Evolutionary conservation across 2,113 vertebrate species (phyloP).

Genomic region (Ivindomyrus marchei): DNA sequence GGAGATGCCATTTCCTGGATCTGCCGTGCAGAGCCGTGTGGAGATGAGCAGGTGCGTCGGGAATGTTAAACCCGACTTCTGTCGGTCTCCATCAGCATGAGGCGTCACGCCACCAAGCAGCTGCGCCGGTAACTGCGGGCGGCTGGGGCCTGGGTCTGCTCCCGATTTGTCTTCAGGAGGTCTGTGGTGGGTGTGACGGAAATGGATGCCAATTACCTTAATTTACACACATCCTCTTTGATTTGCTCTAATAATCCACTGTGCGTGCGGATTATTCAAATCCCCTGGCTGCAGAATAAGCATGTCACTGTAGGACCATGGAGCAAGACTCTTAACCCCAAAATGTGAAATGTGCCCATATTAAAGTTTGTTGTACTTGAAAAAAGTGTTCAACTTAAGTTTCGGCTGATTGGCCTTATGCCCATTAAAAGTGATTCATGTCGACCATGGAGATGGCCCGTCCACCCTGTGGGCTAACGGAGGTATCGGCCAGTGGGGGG

Average conservation of each 20-base stretch:
- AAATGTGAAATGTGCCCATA: background rate
- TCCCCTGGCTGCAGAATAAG: background rate
- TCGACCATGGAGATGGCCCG: background rate
- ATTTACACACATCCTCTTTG: background rate
- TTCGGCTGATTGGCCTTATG: background rate
- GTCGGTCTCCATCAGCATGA: slow-evolving; percentile 56
- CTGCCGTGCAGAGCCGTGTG: slow-evolving; percentile 23
- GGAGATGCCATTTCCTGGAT: slow-evolving; percentile 37
- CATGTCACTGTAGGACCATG: background rate
- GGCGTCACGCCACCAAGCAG: background rate
- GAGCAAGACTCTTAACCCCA: background rate
- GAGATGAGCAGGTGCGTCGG: slow-evolving; percentile 31
- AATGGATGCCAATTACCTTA: background rate
- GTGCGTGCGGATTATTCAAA: background rate
- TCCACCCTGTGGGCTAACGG: background rate
- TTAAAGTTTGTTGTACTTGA: background rate
- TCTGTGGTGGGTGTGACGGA: background rate
- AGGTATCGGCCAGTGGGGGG: background rate
- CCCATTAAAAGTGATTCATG: background rate
- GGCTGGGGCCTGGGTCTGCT: background rate
- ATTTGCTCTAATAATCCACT: background rate
- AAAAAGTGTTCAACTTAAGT: background rate
- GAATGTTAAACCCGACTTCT: slow-evolving; percentile 55
- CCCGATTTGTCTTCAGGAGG: background rate
- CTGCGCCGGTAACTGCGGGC: background rate